Evolutionary conservation across 2,888 invertebrate genomes (phyloP).

Genomic region (Oasisia sp.): DNA sequence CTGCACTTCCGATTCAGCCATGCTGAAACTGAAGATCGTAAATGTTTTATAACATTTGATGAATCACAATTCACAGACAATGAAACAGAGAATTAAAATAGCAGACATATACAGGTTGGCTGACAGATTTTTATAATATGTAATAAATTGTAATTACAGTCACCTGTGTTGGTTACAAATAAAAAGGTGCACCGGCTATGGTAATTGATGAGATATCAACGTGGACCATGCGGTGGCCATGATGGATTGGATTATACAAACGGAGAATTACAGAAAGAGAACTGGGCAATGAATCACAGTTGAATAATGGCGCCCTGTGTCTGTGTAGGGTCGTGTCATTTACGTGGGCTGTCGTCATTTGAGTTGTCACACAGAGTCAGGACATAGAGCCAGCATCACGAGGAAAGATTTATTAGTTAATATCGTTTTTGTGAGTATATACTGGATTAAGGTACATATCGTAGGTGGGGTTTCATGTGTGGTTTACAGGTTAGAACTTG

Average conservation of each 20-base stretch:
- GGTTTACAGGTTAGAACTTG: neutral
- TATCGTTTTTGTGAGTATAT: neutral
- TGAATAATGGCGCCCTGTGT: neutral
- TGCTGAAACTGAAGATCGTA: neutral
- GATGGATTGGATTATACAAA: neutral
- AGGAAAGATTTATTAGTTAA: constrained; percentile 1
- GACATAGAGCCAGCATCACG: neutral
- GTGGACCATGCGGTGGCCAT: neutral
- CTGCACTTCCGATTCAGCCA: neutral
- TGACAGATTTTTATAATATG: neutral
- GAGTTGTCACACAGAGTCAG: neutral
- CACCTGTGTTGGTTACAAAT: neutral
- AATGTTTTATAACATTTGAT: neutral
- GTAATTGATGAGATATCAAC: neutral
- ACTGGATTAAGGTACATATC: neutral
- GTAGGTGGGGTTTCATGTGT: neutral
- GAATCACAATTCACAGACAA: neutral
- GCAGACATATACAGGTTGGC: too few species aligned
- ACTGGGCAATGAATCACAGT: neutral
- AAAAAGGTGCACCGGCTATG: neutral
- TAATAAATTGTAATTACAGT: neutral
- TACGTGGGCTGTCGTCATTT: neutral
- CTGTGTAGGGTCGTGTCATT: neutral
- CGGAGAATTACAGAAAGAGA: neutral
- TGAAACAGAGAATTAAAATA: neutral